Evolutionary conservation across 2,797 vertebrate genomes (phyloP), one percentile per base, ranked within the genome.

Genomic region (Darevskia mixta): DNA sequence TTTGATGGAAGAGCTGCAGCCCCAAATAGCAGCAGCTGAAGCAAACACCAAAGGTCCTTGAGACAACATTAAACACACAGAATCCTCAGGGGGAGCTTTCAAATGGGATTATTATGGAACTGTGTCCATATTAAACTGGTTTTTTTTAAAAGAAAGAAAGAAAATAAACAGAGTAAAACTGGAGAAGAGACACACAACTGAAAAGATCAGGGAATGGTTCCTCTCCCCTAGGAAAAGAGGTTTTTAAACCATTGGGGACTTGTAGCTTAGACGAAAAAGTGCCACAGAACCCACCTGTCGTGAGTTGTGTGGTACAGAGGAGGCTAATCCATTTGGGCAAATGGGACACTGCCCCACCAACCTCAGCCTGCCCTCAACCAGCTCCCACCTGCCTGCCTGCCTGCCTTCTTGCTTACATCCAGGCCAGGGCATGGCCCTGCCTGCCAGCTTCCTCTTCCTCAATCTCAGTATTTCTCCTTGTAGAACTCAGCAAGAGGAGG

Each of bases 11-110:
- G 88, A 43, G 82, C 66, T 87, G 29, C 20, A 17, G 75, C 8
- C n/a, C n/a, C 75, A 29, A 17, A 20, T 35, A 1, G 82, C 93
- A 90, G 86, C 83, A 91, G 77, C 85, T 92, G 86, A 84, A 88
- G 38, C 0, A 0, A 73, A 80, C 86, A 83, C 75, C 87, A 88
- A 83, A 79, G 76, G 81, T 79, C 55, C 49, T 79, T 79, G 66
- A 79, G 82, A 64, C 76, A 58, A 79, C 35, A 88, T 72, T 58
- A 72, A 72, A 73, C 35, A 82, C 23, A 67, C 3, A 67, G 20
- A 67, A 87, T n/a, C 29, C 9, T 20, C 80, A 32, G 55, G 55
- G 45, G 55, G 2, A n/a, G 7, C 2, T 45, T 64, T 25, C 8
- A 88, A 79, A 88, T 71, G 81, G 58, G 64, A 77, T 67, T 67